Evolutionary conservation across 2,113 vertebrate genomes (phyloP), one percentile per base, ranked within the genome.

Genomic region (Sander vitreus): DNA sequence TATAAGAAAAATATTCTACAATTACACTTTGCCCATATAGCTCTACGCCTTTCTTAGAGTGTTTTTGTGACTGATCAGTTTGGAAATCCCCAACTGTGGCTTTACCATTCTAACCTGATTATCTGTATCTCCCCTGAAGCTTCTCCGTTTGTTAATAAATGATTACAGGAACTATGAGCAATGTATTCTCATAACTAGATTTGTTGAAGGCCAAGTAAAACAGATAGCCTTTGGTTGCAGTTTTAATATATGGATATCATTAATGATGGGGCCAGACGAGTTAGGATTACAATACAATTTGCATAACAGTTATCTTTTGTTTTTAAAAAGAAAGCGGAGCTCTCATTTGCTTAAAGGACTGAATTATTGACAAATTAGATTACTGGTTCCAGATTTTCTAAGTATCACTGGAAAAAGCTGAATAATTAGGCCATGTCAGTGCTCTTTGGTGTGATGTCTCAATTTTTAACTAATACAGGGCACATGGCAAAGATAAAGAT

Each of bases 51-150:
- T 55, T 39, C 15, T 12, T 45, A 1, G 43, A 63, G 53, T 78
- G 76, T 67, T 74, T 79, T 39, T 39, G 14, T 82, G 68, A 51
- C 30, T 85, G 64, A 88, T 86, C 27, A 57, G 25, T 85, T 85
- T 83, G 53, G 43, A 80, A 72, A 78, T 76, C 23, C 48, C n/a
- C 30, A 72, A n/a, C 66, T 81, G 58, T 64, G 68, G 71, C 47
- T 72, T 87, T 93, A 92, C 92, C 95, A 91, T 94, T 92, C 94
- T 96, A 96, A 94, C 94, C 95, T 96, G 95, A 96, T 95, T 94
- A 90, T 94, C 67, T 57, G 93, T 83, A 89, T 88, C 84, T 91
- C 94, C 95, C 95, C 95, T 93, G 93, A 94, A 95, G 94, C 92
- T 91, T 60, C 68, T 69, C 77, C 60, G 62, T 91, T 88, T 95